Percentiles rank a stretch among this genome's conserved stretches.
phyloP scores from a whole-genome alignment of 2,797 vertebrate species.

The Champsocephalus gunnari region DNA sequence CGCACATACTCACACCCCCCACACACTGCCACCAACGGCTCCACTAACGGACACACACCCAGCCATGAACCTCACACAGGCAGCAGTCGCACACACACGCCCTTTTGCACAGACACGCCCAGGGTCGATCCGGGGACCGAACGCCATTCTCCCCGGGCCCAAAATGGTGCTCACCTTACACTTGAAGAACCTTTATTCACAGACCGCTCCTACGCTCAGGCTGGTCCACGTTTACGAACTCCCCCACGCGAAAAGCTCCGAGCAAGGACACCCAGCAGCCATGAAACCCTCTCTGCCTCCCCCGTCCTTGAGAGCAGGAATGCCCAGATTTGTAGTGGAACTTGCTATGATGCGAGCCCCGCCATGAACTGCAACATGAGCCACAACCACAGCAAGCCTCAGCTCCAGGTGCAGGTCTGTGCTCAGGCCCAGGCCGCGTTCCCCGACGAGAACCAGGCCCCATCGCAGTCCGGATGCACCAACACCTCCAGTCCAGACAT shows the following conservation, averaged over 20 bases:
- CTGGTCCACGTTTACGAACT: slow-evolving; percentile 76
- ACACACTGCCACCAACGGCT: slow-evolving; percentile 73
- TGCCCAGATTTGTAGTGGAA: slow-evolving; percentile 63
- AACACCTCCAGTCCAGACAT: slow-evolving; percentile 60
- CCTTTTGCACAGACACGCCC: slow-evolving; percentile 85
- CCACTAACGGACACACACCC: slow-evolving; percentile 74
- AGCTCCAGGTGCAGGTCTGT: slow-evolving; percentile 50
- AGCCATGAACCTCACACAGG: slow-evolving; percentile 79
- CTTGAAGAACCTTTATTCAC: slow-evolving; percentile 86
- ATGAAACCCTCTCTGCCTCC: slow-evolving; percentile 54
- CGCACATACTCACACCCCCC: slow-evolving; percentile 76
- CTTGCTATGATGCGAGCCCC: slow-evolving; percentile 82
- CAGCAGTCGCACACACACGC: slow-evolving; percentile 76
- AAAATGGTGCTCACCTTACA: slow-evolving; percentile 84
- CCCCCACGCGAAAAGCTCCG: slow-evolving; percentile 62
- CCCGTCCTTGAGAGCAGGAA: slow-evolving; percentile 60
- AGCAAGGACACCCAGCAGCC: slow-evolving; percentile 70
- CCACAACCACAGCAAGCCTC: slow-evolving; percentile 75
- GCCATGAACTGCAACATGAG: slow-evolving; percentile 67
- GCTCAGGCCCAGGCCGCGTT: slow-evolving; percentile 41
- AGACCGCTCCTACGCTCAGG: slow-evolving; percentile 59
- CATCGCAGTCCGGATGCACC: slow-evolving; percentile 59
- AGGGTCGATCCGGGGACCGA: slow-evolving; percentile 62
- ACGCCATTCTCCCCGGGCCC: slow-evolving; percentile 75
- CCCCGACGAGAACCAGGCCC: slow-evolving; percentile 77